Base-by-base conservation (phyloP, 2,888 invertebrate species). In the Orthosia gothica region DNA sequence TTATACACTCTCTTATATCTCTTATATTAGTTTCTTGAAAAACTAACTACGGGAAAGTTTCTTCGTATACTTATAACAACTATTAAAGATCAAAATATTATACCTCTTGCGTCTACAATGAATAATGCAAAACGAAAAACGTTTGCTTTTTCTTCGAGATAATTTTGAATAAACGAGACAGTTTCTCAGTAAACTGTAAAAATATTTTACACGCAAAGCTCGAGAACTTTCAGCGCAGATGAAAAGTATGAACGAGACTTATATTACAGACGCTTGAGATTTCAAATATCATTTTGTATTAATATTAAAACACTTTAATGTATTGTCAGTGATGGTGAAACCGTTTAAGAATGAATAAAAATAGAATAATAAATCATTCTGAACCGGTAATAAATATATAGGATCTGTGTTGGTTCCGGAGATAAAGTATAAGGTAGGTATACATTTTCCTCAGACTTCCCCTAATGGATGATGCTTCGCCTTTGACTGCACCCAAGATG, bases 401-500 rank as follows among this genome's bases (percentile, higher is more conserved):
- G 9, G 40, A 40, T 75, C 20, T 13, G 13, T 11, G 59, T 67
- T 61, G 74, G 54, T 69, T 62, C 9, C 18, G 65, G 80, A 78
- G 81, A 89, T 87, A 87, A 88, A 88, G 88, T 88, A 83, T 84
- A 81, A 74, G 76, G 78, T 79, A 74, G 77, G 78, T 79, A 83
- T 83, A 88, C 83, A 87, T 87, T 88, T 85, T 83, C 81, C 77
- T 87, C 87, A 88, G 88, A 88, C 87, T 86, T 89, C 87, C 84
- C 76, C 88, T 90, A 91, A 92, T 90, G 87, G 91, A 90, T 89
- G 86, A 86, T 84, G 89, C 87, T 88, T 87, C 88, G 86, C 82
- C 81, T 87, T 88, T 88, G 90, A 90, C 90, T 91, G 91, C 88
- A 84, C 73, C 61, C 76, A 89, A 92, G 92, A 93, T 89, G 87